Base-by-base conservation (phyloP, 53 echinoderm and acorn worm genomes). In the Temnopleurus reevesii region DNA sequence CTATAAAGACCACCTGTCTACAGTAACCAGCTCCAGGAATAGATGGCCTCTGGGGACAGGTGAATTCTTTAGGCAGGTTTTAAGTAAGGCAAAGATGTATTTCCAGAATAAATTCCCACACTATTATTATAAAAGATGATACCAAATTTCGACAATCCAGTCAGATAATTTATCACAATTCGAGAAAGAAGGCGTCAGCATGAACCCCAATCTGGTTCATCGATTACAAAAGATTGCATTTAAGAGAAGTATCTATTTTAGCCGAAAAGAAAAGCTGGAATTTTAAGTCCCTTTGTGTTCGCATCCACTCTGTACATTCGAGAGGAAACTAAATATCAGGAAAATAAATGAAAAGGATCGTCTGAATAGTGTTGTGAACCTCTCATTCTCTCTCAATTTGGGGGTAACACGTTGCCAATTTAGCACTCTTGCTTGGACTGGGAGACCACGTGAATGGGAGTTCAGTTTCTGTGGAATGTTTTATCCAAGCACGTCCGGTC, bases 251-350 rank as follows among this genome's bases (percentile, higher is more conserved):
- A 71, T 65, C 65, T 65, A n/a, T n/a, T n/a, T 65, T 36, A 6
- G 12, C 1, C 23, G 43, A 41, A n/a, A 71, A 71, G 43, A 41
- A 36, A 9, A 38, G n/a, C n/a, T n/a, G 71, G 43, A 71, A 66
- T 66, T 66, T 36, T 66, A 41, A 71, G 38, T 21, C 71, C 41
- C 28, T 71, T 71, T 41, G 41, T 71, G 41, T 8, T 0, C 6
- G 41, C 71, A 71, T 71, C 71, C 71, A 9, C 41, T 71, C 21
- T 41, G 19, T 41, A 71, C 36, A 41, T 41, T 19, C 71, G 4
- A 17, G 15, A 71, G 71, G 71, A 71, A 71, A 71, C 41, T n/a
- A 21, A 41, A 71, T 71, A 71, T 71, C 71, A 71, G 41, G 71
- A 41, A 71, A 71, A 71, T 71, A 71, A 43, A 38, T 71, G 36